Base-by-base conservation (phyloP, 2,113 vertebrate species). In the Nerophis ophidion region DNA sequence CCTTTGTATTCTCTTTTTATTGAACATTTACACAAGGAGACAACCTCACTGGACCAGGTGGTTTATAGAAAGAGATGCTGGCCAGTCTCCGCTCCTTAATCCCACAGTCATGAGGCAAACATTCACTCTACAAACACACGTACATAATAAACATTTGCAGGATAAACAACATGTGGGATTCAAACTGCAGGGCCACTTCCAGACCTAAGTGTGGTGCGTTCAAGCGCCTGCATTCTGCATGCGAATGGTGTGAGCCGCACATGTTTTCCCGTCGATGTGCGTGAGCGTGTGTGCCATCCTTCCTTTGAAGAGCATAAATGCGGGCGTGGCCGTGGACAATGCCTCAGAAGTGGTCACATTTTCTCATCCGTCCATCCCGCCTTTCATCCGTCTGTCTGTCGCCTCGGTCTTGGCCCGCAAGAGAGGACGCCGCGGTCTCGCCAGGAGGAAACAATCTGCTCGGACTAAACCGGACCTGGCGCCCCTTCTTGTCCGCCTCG, bases 271-370 rank as follows among this genome's bases (percentile, higher is more conserved):
- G 77, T 76, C 77, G 76, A 46, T 57, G 72, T 68, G 74, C 53
- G 61, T 78, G 63, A 61, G 55, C 61, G 66, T 79, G 71, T 77
- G 82, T 86, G 76, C 85, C 83, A 86, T 86, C 86, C 68, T 76
- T 76, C 66, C 66, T 90, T 87, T 86, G 81, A 86, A 84, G 82
- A 76, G 84, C 81, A 85, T 83, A 85, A 86, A 86, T 81, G 84
- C 81, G 58, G 86, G 81, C 76, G 78, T 80, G 76, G 81, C 76
- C 80, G 86, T 86, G 74, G 74, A 87, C 85, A 86, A 85, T 85
- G 79, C 81, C 56, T 88, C 77, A 81, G 86, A 88, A 88, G 86
- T 88, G 86, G 86, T 87, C 65, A 83, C 71, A 74, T 77, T 77
- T 74, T 77, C 70, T 70, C 73, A 81, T 83, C 73, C 70, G 74